Evolutionary conservation across 2,888 invertebrate species (phyloP), one percentile per base, ranked within the genome.

Genomic region (Trypoxylon attenuatum): DNA sequence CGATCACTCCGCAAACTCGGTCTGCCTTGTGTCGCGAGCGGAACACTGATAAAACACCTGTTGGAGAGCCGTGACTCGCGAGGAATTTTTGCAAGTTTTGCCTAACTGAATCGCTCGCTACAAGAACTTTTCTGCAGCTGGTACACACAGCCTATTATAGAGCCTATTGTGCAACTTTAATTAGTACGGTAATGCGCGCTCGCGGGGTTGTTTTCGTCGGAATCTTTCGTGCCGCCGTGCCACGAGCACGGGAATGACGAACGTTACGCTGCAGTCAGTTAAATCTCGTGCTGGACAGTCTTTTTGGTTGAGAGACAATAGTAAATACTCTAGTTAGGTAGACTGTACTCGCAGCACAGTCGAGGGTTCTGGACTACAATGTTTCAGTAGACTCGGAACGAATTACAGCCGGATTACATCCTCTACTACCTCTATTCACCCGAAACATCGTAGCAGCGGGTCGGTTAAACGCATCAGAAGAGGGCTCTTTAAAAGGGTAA

Each of bases 151-250:
- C 56, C 58, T 42, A n/a, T n/a, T n/a, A n/a, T n/a, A 50, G 49
- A 57, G 33, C 51, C 57, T 51, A 57, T 65, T 64, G 69, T 47
- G 60, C 58, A 43, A 49, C 19, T 18, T 56, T 59, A 51, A 51
- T 54, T 58, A 51, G 15, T 33, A 42, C 38, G 27, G 39, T 38
- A 43, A 45, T 46, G 22, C 23, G 43, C 27, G 53, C 21, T 39
- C 23, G 25, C 23, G 18, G 27, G 43, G 16, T 15, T 13, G 15
- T 5, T 2, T 6, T 46, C 25, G 10, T n/a, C 21, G 10, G 38
- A n/a, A n/a, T n/a, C n/a, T n/a, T n/a, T n/a, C n/a, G n/a, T n/a
- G n/a, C 29, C n/a, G 5, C 16, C 16, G 5, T 43, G 39, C 6
- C 23, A 23, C 33, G 19, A n/a, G n/a, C n/a, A 27, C 27, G 27